These are phyloP conservation scores for Gallinago stenura DNA, from an alignment of 2,797 vertebrate species.

Conservation along the genomic window DNA sequence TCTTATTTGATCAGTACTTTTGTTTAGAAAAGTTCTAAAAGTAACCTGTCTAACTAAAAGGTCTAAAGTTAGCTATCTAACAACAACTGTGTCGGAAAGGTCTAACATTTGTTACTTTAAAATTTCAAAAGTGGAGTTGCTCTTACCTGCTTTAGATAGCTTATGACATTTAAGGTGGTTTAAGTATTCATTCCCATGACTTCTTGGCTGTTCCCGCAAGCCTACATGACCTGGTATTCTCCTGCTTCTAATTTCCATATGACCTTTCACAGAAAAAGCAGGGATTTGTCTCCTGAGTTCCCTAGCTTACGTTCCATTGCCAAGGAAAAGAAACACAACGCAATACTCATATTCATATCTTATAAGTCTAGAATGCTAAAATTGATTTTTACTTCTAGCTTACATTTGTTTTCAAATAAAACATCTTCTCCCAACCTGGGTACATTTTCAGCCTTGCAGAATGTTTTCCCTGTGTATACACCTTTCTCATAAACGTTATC, in stretches of 20 bases:
- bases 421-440: neutral
- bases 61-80: too few species aligned
- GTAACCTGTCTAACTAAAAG: too few species aligned
- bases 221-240: neutral
- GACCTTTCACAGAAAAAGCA: neutral
- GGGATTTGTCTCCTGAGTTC: neutral
- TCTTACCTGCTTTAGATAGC: neutral
- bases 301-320: neutral
- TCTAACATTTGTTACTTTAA: neutral
- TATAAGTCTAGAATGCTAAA: neutral
- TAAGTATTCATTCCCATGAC: neutral
- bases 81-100: neutral
- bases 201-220: neutral
- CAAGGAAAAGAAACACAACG: neutral
- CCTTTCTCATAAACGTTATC: neutral
- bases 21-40: neutral
- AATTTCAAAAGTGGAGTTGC: neutral
- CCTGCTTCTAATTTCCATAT: neutral
- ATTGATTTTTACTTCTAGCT: neutral
- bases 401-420: neutral
- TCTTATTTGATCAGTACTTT: neutral
- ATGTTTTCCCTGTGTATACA: neutral
- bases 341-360: neutral
- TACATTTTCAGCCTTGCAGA: neutral
- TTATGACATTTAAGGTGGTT: neutral